Evolutionary conservation across 2,888 invertebrate genomes (phyloP).

Genomic region (Iphiclides podalirius): DNA sequence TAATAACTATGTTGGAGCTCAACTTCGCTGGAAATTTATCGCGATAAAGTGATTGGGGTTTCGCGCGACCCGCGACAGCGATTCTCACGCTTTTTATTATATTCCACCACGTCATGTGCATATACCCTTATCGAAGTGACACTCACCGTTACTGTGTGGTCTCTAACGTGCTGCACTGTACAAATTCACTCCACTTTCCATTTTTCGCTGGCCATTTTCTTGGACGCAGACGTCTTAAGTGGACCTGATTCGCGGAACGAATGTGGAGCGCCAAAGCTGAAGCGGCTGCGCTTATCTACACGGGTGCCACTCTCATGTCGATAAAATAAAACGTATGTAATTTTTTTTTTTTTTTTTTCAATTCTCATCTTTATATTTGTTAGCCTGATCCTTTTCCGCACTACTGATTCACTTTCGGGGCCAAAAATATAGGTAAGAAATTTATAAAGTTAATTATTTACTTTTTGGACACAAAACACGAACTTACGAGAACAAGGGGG

Average conservation of each 20-base stretch:
- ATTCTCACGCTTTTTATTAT: conserved; percentile 59
- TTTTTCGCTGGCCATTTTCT: conserved; percentile 73
- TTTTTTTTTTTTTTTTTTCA: too few species aligned
- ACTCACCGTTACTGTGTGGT: conserved; percentile 58
- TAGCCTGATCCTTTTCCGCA: too few species aligned
- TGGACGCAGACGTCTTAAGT: conserved; percentile 53
- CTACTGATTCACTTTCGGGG: too few species aligned
- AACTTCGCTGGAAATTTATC: conserved; percentile 59
- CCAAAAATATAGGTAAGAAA: too few species aligned
- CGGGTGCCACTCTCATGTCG: too few species aligned
- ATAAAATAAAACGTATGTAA: too few species aligned
- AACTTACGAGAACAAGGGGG: too few species aligned
- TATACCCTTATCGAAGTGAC: conserved; percentile 50
- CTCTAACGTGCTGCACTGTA: conserved; percentile 67
- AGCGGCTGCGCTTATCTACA: conserved; percentile 32
- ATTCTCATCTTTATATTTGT: too few species aligned
- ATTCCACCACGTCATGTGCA: conserved; percentile 46
- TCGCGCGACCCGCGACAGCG: conserved; percentile 49
- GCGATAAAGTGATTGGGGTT: conserved; percentile 54
- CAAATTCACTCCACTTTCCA: conserved; percentile 77
- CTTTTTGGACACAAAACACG: too few species aligned
- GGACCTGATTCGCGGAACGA: conserved; percentile 62
- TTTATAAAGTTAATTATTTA: too few species aligned
- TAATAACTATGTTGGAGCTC: conserved; percentile 47
- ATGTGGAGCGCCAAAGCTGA: conserved; percentile 57